These are phyloP conservation scores for Puntigrus tetrazona DNA, from an alignment of 2,113 vertebrate species.

Conservation along the genomic window DNA sequence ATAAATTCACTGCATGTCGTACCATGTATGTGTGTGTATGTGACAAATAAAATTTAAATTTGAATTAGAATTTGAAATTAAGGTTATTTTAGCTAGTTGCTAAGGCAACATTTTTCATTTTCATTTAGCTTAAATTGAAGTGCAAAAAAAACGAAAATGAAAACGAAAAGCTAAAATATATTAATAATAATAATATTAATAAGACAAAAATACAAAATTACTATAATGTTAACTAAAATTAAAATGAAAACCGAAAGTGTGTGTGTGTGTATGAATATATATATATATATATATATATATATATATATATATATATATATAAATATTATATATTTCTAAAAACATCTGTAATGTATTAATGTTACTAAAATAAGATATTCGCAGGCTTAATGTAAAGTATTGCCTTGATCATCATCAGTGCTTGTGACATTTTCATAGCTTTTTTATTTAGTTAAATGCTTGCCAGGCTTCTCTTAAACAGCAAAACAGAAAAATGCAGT, in stretches of 20 bases:
- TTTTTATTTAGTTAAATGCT: neutral
- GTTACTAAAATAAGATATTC: neutral
- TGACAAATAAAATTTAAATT: no score
- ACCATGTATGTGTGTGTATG: no score
- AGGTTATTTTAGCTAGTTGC: neutral
- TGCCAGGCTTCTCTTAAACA: neutral
- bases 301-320: no score
- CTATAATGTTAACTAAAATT: neutral
- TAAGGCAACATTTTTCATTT: neutral
- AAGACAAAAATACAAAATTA: neutral
- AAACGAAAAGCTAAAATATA: neutral
- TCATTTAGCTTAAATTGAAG: neutral
- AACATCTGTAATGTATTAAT: neutral
- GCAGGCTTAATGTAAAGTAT: neutral
- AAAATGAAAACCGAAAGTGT: neutral
- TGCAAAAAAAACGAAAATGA: neutral
- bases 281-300: no score
- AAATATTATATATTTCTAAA: neutral
- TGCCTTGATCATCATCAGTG: neutral
- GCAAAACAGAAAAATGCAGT: neutral
- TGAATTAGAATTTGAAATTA: no score
- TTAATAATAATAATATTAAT: neutral
- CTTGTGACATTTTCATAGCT: neutral
- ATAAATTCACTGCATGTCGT: no score
- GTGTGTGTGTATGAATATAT: no score